Base-by-base conservation (phyloP, 92 coral and sea anemone genomes). In the Porites rus region DNA sequence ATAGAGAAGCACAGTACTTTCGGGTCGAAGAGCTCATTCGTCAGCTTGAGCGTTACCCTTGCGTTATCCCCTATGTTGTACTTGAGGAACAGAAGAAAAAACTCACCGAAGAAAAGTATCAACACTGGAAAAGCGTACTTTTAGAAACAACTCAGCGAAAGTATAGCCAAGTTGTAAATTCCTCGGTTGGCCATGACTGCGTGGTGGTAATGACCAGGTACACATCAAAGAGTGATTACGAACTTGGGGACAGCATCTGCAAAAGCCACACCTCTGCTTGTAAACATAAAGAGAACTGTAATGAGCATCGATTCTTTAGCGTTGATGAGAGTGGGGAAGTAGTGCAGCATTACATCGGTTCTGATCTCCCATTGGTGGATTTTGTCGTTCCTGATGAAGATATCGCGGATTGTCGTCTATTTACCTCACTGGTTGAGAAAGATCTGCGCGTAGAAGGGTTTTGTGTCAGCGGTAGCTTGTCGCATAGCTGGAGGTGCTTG, bases 1-100 rank as follows among this genome's bases (percentile, higher is more conserved):
- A 96, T 80, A 94, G 92, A 58, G 98, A 96, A 64, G 98, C 98
- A 6, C 87, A 87, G 75, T 96, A 96, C 74, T 96, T 94, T 79
- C 79, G 90, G 72, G 82, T 94, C 51, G 93, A 91, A 51, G 80
- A 92, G 58, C 96, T 96, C 63, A 86, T 94, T 19, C 84, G 74
- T 17, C 91, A 70, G 65, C 89, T 96, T 69, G 98, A 94, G 78
- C 76, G 87, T 62, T 92, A 87, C 70, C 98, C 98, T 19, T 81
- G 94, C 13, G 89, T 94, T 8, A 80, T 94, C 54, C 94, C 92
- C 4, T 54, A 81, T 43, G 89, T 86, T 18, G 77, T 76, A 43
- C 62, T 94, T 2, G 93, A 92, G 46, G 98, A 94, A 52, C 95
- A 90, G 72, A 94, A 90, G 74, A 68, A 82, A 18, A 75, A 88